A percentile compares a stretch with the other conserved stretches of the same genome.
Evolutionary conservation across 2,888 invertebrate genomes (phyloP).

Genomic region (Sarcophaga carnaria): DNA sequence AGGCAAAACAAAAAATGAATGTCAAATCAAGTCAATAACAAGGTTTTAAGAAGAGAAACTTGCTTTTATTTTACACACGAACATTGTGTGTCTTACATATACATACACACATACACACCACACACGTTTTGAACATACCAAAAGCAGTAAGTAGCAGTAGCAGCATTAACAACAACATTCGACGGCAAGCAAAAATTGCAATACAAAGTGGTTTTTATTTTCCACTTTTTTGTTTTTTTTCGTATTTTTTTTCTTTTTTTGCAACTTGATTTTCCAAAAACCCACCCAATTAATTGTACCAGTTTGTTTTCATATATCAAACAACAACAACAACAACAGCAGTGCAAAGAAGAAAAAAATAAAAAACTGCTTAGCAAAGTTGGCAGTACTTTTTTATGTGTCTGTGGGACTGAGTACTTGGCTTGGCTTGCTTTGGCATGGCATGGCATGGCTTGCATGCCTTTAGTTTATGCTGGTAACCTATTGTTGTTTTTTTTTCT

Average conservation of each 20-base stretch:
- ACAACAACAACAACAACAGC: not conserved
- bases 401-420: conserved; percentile 2
- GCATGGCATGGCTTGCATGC: conserved; percentile 41
- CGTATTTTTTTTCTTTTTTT: not conserved
- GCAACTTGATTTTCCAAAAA: conserved; percentile 57
- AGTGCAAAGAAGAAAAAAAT: too few species aligned
- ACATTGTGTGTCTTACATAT: conserved; percentile 23
- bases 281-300: conserved; percentile 65
- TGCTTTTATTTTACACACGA: conserved; percentile 42
- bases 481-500: conserved; percentile 54
- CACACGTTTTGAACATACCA: not conserved
- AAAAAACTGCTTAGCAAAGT: too few species aligned
- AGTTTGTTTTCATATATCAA: conserved; percentile 33
- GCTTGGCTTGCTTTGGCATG: not conserved
- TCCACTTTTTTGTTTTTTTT: conserved; percentile 23
- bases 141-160: not conserved
- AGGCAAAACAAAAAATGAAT: conserved; percentile 55
- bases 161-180: conserved; percentile 15
- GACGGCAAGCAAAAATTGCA: conserved; percentile 39
- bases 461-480: conserved; percentile 65
- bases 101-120: conserved; percentile 1
- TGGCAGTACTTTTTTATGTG: conserved; percentile 1
- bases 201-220: conserved; percentile 56
- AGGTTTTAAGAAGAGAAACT: conserved; percentile 68
- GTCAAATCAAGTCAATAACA: conserved; percentile 70